Conservation (phyloP, 2,888 invertebrate species). For the Lamellibrachia satsuma region DNA sequence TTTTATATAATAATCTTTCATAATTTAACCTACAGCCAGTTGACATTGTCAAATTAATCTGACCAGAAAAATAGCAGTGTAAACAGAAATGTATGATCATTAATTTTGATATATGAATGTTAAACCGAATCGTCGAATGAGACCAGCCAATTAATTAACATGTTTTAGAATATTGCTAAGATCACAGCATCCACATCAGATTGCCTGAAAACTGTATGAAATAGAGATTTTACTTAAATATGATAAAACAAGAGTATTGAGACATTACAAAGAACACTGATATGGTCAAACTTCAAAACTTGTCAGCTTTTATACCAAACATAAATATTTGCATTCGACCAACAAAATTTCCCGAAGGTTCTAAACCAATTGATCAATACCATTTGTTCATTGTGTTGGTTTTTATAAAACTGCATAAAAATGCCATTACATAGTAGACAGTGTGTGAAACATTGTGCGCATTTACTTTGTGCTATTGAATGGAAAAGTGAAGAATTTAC, state of each 20-base stretch:
- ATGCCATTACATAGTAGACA: neutral
- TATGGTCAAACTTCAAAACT: neutral
- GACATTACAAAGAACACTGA: neutral
- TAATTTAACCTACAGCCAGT: neutral
- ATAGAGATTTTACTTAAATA: neutral
- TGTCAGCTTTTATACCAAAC: neutral
- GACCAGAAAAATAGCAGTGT: neutral
- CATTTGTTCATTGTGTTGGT: no score
- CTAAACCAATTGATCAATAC: no score
- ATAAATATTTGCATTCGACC: neutral
- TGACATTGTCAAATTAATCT: neutral
- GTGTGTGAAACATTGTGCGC: neutral
- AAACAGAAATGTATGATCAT: neutral
- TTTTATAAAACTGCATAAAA: no score
- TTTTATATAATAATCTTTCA: neutral
- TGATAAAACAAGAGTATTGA: neutral
- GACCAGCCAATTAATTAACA: neutral
- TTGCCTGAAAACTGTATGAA: neutral
- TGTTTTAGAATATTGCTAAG: neutral
- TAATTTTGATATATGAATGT: neutral
- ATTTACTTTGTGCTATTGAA: neutral
- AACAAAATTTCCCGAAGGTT: neutral
- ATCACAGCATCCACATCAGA: neutral
- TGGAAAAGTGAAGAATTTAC: neutral
- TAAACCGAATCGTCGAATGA: neutral